Evolutionary conservation across 2,113 vertebrate genomes (phyloP), one percentile per base, ranked within the genome.

Genomic region (Xiphias gladius): DNA sequence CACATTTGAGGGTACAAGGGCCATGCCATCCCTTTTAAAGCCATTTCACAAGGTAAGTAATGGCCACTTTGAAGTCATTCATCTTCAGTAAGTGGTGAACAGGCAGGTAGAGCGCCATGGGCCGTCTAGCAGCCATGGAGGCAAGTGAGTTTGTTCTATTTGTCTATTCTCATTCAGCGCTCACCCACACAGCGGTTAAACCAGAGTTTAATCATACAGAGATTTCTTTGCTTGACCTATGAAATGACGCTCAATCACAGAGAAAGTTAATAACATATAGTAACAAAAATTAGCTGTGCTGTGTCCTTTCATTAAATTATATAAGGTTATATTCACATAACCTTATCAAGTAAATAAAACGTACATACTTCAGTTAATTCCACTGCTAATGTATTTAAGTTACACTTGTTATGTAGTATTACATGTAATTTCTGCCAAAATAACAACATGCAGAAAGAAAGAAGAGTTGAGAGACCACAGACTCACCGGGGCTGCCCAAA

Each of bases 11-110:
- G 58, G 73, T 72, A 86, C 83, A 83, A 66, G 70, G 80, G 81
- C 68, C 41, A 54, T 50, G 68, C 59, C 74, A 82, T 88, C 79
- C 72, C 73, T 86, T 89, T 88, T 86, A 84, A 81, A 87, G 83
- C 79, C 61, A 82, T 88, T 89, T 89, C 85, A 82, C 72, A 22
- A 65, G 81, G 66, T 91, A 90, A 91, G 87, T 89, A 89, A 93
- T 91, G 74, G 81, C 62, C 14, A 46, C 64, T 79, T 65, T 79
- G 76, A 80, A 84, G 81, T 84, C 82, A 88, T 92, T 88, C 78
- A 84, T 93, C 90, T 90, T 88, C 80, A 88, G 57, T 90, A 88
- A 92, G 81, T 82, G 67, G 80, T n/a, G 73, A 85, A 69, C 76
- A 52, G 84, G 87, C 91, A 90, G 88, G 88, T 91, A 80, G 88